These are phyloP conservation scores for zebrafish (Danio rerio) DNA, from an alignment of 2,113 vertebrate species.

Conservation along the genomic window DNA sequence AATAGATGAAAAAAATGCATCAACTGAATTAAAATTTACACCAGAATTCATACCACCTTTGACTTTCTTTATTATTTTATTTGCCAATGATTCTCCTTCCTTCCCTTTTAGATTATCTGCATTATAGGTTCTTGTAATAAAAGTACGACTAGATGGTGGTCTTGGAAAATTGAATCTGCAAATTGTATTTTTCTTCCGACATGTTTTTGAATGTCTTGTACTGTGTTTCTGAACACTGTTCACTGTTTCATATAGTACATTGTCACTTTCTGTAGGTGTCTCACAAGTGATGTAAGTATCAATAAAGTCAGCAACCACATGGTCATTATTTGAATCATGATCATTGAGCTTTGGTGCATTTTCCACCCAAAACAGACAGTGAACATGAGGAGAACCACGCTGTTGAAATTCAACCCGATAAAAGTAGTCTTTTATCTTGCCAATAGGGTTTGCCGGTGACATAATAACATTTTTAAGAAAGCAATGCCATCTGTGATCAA, in stretches of 20 bases:
- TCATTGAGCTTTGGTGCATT: not conserved
- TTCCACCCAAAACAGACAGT: slow-evolving; percentile 19
- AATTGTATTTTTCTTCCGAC: slow-evolving; percentile 22
- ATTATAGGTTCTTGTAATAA: not conserved
- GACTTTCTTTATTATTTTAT: slow-evolving; percentile 22
- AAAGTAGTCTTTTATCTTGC: slow-evolving; percentile 2
- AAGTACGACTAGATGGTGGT: slow-evolving; percentile 10
- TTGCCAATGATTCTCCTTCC: not conserved
- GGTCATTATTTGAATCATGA: not conserved
- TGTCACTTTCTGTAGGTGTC: not conserved
- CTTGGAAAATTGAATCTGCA: slow-evolving; percentile 46
- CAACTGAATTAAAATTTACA: not conserved
- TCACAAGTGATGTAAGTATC: slow-evolving; percentile 16
- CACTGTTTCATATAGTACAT: not conserved
- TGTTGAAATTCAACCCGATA: slow-evolving; percentile 2
- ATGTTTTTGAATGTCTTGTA: slow-evolving; percentile 40
- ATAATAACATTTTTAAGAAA: slow-evolving; percentile 2
- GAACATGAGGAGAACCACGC: not conserved
- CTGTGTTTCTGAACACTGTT: slow-evolving; percentile 39
- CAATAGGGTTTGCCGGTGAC: slow-evolving; percentile 9
- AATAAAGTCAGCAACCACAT: not conserved
- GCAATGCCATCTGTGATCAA: slow-evolving; percentile 19
- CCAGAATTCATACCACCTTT: not conserved
- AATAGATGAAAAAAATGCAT: slow-evolving; percentile 3
- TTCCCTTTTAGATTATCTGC: not conserved